Base-by-base conservation (phyloP, 1,140 invertebrate genomes). In the Cephus cinctus region DNA sequence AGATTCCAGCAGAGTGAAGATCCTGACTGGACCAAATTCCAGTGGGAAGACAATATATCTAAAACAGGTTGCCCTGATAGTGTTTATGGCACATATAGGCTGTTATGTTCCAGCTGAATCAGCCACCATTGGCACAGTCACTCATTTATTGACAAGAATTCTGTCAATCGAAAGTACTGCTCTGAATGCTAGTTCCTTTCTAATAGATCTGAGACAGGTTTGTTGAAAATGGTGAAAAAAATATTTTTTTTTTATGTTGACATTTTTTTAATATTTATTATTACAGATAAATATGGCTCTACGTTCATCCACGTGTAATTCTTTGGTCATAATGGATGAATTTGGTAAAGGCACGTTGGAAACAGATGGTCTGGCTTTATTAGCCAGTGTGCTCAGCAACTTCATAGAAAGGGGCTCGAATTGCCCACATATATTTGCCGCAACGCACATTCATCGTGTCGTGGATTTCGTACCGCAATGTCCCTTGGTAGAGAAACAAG, bases 41-140 rank as follows among this genome's bases (percentile, higher is more conserved):
- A 91, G 90, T 66, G 94, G 94, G 1, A 98, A 98, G 75, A 95
- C 89, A 57, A 83, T 95, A 18, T 97, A 93, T 66, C 78, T 96
- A 54, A 95, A 93, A 75, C 89, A 92, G 74, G 81, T 88, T 3
- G 86, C 85, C 2, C 61, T 92, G 2, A 83, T 92, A 32, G 78
- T 85, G 5, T 94, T 88, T 68, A 79, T 97, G 79, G 88, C 91
- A 4, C 92, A 96, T 64, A 83, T 94, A 52, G 94, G 94, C 18
- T 87, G 87, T 59, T 96, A 86, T 73, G 86, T 97, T 4, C 93
- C 94, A 1, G 94, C 92, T 1, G 81, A 84, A 54, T 67, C 63
- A 4, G 91, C 85, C 1, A 70, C 57, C 1, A 81, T 91, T 25
- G 85, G 88, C 1, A 59, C 86, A 1, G 61, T 94, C 4, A 81